Evolutionary conservation across 2,113 vertebrate genomes (phyloP).

Genomic region (Menura novaehollandiae): DNA sequence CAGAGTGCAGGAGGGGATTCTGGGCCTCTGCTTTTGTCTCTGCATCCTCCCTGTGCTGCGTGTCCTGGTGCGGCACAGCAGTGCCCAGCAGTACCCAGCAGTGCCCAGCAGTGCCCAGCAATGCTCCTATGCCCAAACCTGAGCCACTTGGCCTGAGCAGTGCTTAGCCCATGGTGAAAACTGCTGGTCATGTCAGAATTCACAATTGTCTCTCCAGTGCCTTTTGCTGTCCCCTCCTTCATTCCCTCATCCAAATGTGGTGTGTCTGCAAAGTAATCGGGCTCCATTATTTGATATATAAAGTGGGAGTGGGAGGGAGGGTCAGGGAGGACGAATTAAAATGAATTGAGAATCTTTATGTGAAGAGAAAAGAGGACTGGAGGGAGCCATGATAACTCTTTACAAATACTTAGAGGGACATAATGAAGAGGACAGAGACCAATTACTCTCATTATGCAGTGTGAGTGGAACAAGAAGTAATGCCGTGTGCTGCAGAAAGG

Average conservation of each 20-base stretch:
- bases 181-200: not conserved
- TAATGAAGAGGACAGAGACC: slow-evolving; percentile 50
- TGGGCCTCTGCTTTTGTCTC: accelerated
- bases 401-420: slow-evolving; percentile 35
- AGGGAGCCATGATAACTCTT: slow-evolving; percentile 23
- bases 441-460: slow-evolving; percentile 50
- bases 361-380: slow-evolving; percentile 37
- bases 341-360: slow-evolving; percentile 26
- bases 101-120: not conserved
- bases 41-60: not conserved
- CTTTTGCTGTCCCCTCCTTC: not conserved
- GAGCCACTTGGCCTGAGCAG: not conserved
- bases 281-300: not conserved
- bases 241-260: not conserved
- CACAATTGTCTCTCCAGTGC: not conserved
- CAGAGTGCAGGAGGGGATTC: not conserved
- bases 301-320: slow-evolving; percentile 26
- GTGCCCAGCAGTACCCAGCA: accelerated
- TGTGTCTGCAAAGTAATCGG: not conserved
- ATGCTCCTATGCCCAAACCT: accelerated
- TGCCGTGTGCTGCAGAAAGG: not conserved
- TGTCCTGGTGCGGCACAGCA: not conserved
- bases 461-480: not conserved
- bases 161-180: accelerated
- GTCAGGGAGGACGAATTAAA: slow-evolving; percentile 6